Evolutionary conservation across 2,113 vertebrate species (phyloP).

Genomic region (Leucopsar rothschildi): DNA sequence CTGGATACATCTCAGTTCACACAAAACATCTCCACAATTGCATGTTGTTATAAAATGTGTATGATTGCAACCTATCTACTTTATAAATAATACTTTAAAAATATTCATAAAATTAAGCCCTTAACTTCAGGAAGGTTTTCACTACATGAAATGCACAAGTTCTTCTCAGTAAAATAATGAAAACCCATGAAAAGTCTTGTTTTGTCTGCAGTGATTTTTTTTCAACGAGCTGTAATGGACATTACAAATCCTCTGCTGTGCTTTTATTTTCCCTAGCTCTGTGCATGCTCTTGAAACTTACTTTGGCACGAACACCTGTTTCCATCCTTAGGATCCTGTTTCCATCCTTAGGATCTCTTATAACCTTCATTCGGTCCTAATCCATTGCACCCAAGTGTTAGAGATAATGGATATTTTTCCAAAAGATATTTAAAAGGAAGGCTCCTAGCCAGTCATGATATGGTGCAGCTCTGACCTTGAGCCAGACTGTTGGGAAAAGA

Average conservation of each 20-base stretch:
- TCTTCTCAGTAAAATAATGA: background rate
- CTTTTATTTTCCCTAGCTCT: background rate
- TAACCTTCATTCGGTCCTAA: background rate
- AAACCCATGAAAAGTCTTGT: background rate
- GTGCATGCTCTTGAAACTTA: background rate
- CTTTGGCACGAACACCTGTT: background rate
- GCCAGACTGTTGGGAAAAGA: background rate
- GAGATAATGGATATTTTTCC: background rate
- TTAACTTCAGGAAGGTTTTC: background rate
- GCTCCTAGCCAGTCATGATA: background rate
- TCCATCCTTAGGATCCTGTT: background rate
- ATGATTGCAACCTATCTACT: background rate
- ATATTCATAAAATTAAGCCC: background rate
- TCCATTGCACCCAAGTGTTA: background rate
- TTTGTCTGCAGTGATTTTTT: background rate
- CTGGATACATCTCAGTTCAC: background rate
- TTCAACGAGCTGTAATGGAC: background rate
- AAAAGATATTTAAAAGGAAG: background rate
- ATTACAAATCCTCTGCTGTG: background rate
- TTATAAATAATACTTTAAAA: too few relatives aligned
- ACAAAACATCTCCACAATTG: background rate
- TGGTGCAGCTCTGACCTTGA: background rate
- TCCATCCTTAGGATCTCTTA: background rate
- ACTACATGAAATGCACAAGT: background rate
- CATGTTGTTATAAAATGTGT: background rate